Base-by-base conservation (phyloP, 2,797 vertebrate species). In the Premnoplex brunnescens region DNA sequence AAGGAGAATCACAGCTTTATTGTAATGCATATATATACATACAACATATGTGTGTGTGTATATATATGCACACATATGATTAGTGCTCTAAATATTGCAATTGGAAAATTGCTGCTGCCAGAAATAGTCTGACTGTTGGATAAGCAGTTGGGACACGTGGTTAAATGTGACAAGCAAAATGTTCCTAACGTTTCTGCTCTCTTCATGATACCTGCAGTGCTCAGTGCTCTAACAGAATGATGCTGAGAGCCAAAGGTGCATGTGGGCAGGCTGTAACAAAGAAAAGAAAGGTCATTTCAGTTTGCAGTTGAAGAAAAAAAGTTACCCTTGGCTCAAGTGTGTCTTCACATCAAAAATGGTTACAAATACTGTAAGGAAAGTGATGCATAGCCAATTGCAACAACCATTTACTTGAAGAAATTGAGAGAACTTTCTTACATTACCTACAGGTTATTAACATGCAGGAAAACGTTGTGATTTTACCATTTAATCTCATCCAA, bases 111-210 rank as follows among this genome's bases (percentile, higher is more conserved):
- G 6, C 85, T 92, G 44, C 75, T 85, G 75, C 66, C 89, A 67
- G 74, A 82, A 94, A 76, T 49, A 89, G 34, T 78, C 58, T 66
- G 56, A 95, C 80, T 89, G 67, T 46, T 88, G 64, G 64, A 83
- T 74, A 78, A 92, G 54, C 39, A 44, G 27, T 78, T 41, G 19
- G 44, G 36, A 76, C n/a, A 54, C 9, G 39, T 44, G 26, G 83
- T 89, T 43, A n/a, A 88, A 89, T 83, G 41, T 10, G 2, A 28
- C 28, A 71, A 36, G 88, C 7, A 56, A 43, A 82, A 46, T 54
- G 63, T 59, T 88, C 32, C 21, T 75, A 24, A 15, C 1, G 4
- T 77, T 67, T 88, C 12, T 71, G 32, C 66, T 74, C 21, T 93
- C 0, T 30, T 80, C 44, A 2, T 44, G 52, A 20, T 85, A 46